phyloP scores from a whole-genome alignment of 2,888 invertebrate species.

The Gymnoscelis rufifasciata region DNA sequence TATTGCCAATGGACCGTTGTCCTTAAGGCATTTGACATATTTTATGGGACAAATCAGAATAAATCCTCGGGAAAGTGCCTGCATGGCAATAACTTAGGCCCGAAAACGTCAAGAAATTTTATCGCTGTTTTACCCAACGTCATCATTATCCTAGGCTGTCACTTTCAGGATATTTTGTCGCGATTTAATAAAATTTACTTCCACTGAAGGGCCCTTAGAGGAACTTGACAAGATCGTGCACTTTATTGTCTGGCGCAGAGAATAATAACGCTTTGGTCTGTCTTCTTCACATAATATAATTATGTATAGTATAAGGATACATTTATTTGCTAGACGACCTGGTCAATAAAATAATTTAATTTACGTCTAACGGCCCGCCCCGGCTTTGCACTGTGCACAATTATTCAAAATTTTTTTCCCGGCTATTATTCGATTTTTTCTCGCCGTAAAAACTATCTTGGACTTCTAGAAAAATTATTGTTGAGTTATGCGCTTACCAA shows the following conservation, averaged over 20 bases:
- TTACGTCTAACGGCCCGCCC: no score
- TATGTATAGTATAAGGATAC: no score
- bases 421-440: no score
- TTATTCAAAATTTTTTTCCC: no score
- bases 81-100: slow-evolving; percentile 6
- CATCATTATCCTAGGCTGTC: slow-evolving; percentile 34
- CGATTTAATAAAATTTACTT: slow-evolving; percentile 56
- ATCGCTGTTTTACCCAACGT: slow-evolving; percentile 20
- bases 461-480: no score
- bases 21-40: neutral
- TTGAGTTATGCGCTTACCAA: no score
- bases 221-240: slow-evolving; percentile 43
- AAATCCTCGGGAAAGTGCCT: neutral
- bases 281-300: neutral
- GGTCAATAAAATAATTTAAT: no score
- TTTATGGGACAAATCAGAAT: neutral
- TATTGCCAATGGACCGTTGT: no score
- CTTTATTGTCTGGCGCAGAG: slow-evolving; percentile 44
- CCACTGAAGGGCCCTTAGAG: slow-evolving; percentile 35
- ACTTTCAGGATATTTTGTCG: slow-evolving; percentile 44
- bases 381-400: no score
- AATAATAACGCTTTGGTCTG: slow-evolving; percentile 11
- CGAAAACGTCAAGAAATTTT: slow-evolving; percentile 13
- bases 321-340: no score
- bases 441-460: no score